Conservation (phyloP, 2,797 vertebrate genomes). For the Oryzias dopingdopingensis region DNA sequence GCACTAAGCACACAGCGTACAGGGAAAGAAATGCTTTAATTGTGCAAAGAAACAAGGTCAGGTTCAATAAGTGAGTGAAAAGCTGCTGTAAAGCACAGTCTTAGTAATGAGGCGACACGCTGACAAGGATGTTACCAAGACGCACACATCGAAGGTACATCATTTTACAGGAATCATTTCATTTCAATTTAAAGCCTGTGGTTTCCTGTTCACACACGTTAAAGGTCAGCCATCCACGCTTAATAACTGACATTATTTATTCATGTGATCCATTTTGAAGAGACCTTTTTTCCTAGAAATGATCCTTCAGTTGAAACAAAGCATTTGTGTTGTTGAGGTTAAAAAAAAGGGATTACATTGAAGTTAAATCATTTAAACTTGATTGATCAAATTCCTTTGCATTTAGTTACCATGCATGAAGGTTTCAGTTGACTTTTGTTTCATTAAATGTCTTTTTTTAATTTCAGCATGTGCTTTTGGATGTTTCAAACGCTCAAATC, state of each 20-base stretch:
- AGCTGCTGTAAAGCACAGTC: constrained; percentile 6
- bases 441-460: too few relatives aligned
- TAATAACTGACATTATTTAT: constrained; percentile 3
- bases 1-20: constrained; percentile 10
- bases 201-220: constrained; percentile 22
- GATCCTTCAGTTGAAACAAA: not conserved
- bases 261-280: not conserved
- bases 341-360: too few relatives aligned
- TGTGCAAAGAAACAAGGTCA: constrained; percentile 33
- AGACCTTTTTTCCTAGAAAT: too few relatives aligned
- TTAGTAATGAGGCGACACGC: constrained; percentile 25
- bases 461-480: too few relatives aligned
- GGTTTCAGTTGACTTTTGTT: too few relatives aligned
- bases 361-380: too few relatives aligned
- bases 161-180: constrained; percentile 5
- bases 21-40: constrained; percentile 18
- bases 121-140: not conserved
- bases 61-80: constrained; percentile 27
- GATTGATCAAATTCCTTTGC: too few relatives aligned
- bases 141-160: not conserved
- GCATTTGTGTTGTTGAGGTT: too few relatives aligned
- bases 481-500: too few relatives aligned
- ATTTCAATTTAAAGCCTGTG: constrained; percentile 2
- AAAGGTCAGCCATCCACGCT: constrained; percentile 30
- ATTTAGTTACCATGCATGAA: too few relatives aligned